Base-by-base conservation (phyloP, 2,113 vertebrate species). In the Papio anubis region DNA sequence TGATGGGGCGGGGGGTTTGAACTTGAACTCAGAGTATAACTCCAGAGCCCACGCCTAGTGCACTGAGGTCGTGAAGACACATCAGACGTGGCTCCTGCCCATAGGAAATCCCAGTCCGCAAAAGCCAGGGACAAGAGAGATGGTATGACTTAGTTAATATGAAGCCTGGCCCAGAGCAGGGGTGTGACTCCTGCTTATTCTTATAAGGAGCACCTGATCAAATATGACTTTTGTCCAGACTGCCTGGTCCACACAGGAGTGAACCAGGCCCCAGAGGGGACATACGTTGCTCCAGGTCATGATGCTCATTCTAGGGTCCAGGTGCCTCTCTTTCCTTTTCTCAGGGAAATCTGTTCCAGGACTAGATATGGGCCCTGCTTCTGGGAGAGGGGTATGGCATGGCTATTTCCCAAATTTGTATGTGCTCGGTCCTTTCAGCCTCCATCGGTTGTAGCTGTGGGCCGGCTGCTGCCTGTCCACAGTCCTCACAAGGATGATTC, bases 61-160 rank as follows among this genome's bases (percentile, higher is more conserved):
- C 45, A 27, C 5, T 11, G 38, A n/a, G 70, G 21, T 45, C 7
- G 0, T 43, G 43, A 94, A 52, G 30, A n/a, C 2, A 13, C 2
- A 1, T 2, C 0, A 1, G 40, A 30, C 3, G 21, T 6, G 2
- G 32, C 11, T 68, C 52, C 12, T 27, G 27, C 20, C n/a, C 1
- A 1, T 0, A 4, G 72, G 59, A 87, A 85, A 64, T 45, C 30
- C 13, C 2, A 2, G 38, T 30, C 6, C 1, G 0, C 48, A 81
- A 50, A 6, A 83, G 30, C n/a, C 43, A 55, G 52, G 7, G 27
- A 7, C 12, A n/a, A 72, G 80, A 52, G 17, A 10, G 8, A 52
- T 1, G 3, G 20, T 4, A 4, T 38, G 27, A n/a, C 1, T 0
- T 2, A 11, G 32, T 48, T n/a, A 2, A 14, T 73, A 40, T 1